phyloP scores from a whole-genome alignment of 2,113 vertebrate genomes.

The Danionella cerebrum region DNA sequence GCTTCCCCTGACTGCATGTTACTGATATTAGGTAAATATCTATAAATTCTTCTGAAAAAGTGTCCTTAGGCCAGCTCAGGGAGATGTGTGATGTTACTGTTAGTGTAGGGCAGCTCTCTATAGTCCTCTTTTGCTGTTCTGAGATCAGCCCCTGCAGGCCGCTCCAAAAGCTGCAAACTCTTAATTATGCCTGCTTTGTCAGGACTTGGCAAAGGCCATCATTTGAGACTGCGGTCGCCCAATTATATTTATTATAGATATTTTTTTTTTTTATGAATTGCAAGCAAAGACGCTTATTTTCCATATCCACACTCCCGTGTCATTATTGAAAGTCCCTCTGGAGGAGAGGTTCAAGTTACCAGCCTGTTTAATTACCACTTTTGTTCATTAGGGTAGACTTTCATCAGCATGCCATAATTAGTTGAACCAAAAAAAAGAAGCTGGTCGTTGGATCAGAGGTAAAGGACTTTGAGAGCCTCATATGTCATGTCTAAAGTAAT shows the following conservation, averaged over 20 bases:
- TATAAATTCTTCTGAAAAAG: too few species aligned
- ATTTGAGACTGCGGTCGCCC: conserved; percentile 42
- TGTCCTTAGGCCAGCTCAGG: too few species aligned
- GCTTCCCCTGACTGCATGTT: too few species aligned
- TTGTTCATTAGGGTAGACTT: conserved; percentile 44
- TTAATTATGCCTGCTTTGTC: conserved; percentile 50
- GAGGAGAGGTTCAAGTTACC: conserved; percentile 34
- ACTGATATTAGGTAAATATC: too few species aligned
- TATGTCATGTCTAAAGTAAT: too few species aligned
- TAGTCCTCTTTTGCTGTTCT: conserved; percentile 30
- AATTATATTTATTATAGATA: too few species aligned
- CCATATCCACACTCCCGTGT: conserved; percentile 38
- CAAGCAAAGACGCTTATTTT: conserved; percentile 41
- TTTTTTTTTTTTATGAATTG: conserved; percentile 42
- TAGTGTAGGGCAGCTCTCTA: conserved; percentile 18
- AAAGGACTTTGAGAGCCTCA: too few species aligned
- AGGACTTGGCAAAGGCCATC: conserved; percentile 46
- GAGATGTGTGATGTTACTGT: conserved; percentile 5
- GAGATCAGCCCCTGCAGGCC: conserved; percentile 33
- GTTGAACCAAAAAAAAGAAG: conserved; percentile 13
- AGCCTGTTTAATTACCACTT: conserved; percentile 38
- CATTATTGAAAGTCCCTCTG: conserved; percentile 34
- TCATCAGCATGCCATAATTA: conserved; percentile 50
- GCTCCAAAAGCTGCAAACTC: conserved; percentile 33
- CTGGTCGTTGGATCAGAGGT: too few species aligned